Conservation (phyloP, 2,113 vertebrate species). For the Gavialis gangeticus region DNA sequence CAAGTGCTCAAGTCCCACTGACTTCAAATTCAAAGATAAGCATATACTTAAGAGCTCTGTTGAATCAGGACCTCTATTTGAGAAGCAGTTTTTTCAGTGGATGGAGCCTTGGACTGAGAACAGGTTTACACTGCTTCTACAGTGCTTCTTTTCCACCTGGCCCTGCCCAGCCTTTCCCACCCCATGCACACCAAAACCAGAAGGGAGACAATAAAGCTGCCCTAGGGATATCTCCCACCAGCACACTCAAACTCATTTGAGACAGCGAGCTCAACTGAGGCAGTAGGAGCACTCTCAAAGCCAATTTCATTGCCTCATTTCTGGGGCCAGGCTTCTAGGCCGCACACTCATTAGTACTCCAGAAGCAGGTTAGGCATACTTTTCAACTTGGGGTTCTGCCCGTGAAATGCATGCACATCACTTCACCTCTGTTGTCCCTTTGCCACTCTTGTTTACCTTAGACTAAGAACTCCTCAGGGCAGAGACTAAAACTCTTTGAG, state of each 20-base stretch:
- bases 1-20: not conserved
- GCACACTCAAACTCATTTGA: too few species aligned
- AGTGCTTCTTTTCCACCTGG: not conserved
- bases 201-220: too few species aligned
- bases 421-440: not conserved
- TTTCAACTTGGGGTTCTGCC: not conserved
- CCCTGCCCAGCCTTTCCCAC: not conserved
- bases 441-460: not conserved
- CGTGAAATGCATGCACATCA: not conserved
- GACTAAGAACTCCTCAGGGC: not conserved
- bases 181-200: too few species aligned
- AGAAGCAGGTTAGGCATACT: too few species aligned
- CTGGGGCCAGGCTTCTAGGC: too few species aligned
- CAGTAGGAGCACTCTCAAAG: too few species aligned
- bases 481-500: not conserved
- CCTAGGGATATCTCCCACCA: too few species aligned
- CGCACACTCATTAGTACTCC: too few species aligned
- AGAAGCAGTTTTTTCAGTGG: not conserved
- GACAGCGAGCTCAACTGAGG: too few species aligned
- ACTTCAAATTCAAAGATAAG: not conserved
- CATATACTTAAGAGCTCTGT: not conserved
- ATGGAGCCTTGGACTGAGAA: not conserved
- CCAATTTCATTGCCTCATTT: too few species aligned
- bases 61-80: not conserved
- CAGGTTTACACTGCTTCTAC: not conserved